Conservation (phyloP, 1,140 invertebrate genomes). For the Drosophila erecta region DNA sequence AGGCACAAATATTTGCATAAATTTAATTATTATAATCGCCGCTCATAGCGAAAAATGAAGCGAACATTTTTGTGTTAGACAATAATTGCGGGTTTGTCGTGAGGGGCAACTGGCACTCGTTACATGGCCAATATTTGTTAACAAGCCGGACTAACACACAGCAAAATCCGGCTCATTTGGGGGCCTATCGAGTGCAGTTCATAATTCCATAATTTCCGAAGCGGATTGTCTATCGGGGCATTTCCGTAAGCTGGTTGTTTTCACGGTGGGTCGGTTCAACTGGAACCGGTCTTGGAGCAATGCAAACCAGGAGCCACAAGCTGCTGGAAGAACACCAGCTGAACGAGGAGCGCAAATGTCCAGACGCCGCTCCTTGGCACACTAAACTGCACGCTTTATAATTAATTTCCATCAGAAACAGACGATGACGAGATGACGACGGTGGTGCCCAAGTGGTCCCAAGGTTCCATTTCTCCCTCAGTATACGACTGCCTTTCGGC, state of each 20-base stretch:
- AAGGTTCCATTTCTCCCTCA: background rate
- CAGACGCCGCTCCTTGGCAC: constrained; percentile 42
- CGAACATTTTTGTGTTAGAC: constrained; percentile 50
- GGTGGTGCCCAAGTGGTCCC: constrained; percentile 5
- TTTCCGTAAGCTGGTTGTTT: constrained; percentile 18
- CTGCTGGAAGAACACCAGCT: constrained; percentile 57
- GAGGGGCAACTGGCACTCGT: constrained; percentile 9
- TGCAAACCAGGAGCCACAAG: constrained; percentile 41
- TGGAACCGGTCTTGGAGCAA: constrained; percentile 12
- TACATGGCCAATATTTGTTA: constrained; percentile 70
- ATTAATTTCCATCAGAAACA: constrained; percentile 85
- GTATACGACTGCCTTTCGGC: constrained; percentile 36
- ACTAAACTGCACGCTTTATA: constrained; percentile 84
- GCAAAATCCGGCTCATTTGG: constrained; percentile 18
- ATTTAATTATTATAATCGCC: constrained; percentile 34
- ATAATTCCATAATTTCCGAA: constrained; percentile 18
- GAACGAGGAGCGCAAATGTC: constrained; percentile 15
- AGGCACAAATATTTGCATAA: constrained; percentile 43
- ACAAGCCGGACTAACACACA: constrained; percentile 43
- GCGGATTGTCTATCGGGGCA: constrained; percentile 7
- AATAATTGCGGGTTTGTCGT: constrained; percentile 42
- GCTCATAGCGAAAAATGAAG: constrained; percentile 23
- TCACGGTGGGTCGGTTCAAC: constrained; percentile 1
- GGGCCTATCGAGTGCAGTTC: constrained; percentile 27
- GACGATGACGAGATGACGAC: constrained; percentile 63